Evolutionary conservation across 2,113 vertebrate species (phyloP).

Genomic region (Motacilla tschutschensis): DNA sequence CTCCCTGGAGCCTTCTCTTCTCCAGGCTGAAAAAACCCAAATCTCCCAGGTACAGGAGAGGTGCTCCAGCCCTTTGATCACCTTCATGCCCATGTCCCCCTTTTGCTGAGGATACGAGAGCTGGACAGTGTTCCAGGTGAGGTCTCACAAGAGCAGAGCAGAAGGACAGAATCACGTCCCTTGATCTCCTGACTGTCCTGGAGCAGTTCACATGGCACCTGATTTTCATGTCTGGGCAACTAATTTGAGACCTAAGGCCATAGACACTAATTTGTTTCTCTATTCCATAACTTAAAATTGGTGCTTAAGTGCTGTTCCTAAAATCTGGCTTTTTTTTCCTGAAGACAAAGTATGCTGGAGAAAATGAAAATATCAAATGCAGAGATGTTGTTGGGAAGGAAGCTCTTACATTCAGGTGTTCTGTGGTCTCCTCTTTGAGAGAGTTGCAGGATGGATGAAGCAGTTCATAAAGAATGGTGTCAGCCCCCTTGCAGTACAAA

Average conservation of each 20-base stretch:
- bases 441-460: conserved; percentile 78
- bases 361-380: neutral
- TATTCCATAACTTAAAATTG: neutral
- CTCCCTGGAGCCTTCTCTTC: neutral
- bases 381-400: neutral
- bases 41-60: neutral
- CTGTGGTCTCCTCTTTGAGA: conserved; percentile 79
- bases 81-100: no score
- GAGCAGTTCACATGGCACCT: neutral
- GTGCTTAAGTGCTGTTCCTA: neutral
- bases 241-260: neutral
- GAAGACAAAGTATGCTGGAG: neutral
- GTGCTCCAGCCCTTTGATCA: neutral
- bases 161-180: neutral
- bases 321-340: neutral
- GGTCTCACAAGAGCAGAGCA: no score
- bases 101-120: neutral
- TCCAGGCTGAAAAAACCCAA: neutral
- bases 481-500: conserved; percentile 93
- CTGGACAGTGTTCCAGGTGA: neutral
- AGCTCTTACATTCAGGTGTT: conserved; percentile 87
- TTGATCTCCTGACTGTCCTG: neutral
- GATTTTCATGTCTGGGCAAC: neutral
- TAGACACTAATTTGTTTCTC: neutral
- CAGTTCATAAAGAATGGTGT: conserved; percentile 87